Conservation (phyloP, 2,888 invertebrate genomes). For the Chironomus tentans region DNA sequence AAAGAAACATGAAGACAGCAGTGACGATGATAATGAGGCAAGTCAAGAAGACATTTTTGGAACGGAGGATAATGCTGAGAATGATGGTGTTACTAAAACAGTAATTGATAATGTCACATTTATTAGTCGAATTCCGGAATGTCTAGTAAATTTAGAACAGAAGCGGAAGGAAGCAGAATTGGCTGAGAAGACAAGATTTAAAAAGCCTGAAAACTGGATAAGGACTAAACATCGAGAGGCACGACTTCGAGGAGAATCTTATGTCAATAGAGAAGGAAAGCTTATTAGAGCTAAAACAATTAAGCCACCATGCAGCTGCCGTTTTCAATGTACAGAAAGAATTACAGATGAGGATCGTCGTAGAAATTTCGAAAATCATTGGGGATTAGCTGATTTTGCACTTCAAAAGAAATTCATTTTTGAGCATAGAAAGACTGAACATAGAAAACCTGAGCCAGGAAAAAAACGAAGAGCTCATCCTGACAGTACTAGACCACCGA, state of each 20-base stretch:
- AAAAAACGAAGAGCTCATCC: background rate
- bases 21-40: background rate
- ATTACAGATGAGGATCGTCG: background rate
- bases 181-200: background rate
- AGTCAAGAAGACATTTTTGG: background rate
- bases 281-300: background rate
- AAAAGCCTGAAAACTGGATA: constrained; percentile 9
- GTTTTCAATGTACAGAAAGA: background rate
- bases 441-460: no score
- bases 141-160: background rate
- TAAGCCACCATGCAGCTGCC: background rate
- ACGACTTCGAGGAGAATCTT: background rate
- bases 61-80: background rate
- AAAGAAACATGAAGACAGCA: background rate
- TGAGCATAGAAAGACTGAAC: background rate
- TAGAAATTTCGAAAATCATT: constrained; percentile 2
- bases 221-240: background rate
- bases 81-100: background rate
- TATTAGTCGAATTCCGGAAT: background rate
- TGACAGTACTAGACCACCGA: background rate
- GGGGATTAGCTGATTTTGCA: background rate
- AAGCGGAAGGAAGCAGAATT: background rate
- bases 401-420: constrained; percentile 8
- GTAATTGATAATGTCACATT: background rate
- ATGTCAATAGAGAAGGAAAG: background rate